phyloP scores from a whole-genome alignment of 2,888 invertebrate genomes.

The Dicroscelio sp. region DNA sequence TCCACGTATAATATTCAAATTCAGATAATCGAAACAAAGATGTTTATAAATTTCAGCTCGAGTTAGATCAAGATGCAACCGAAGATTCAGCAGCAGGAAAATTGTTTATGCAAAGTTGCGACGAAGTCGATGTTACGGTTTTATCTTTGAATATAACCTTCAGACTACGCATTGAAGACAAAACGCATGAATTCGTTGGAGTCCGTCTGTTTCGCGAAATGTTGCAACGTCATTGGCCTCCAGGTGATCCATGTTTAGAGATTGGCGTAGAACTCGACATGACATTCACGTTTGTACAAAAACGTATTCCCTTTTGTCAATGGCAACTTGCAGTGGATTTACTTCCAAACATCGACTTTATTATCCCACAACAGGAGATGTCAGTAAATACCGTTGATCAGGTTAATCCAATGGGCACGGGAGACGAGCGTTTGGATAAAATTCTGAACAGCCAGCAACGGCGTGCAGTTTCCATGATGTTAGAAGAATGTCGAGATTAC shows the following conservation, averaged over 20 bases:
- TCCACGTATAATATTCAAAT: too few relatives aligned
- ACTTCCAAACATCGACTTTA: conserved; percentile 94
- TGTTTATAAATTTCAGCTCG: conserved; percentile 63
- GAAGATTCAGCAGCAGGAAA: conserved; percentile 65
- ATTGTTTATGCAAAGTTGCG: conserved; percentile 64
- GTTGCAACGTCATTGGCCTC: conserved; percentile 53
- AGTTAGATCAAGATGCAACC: conserved; percentile 65
- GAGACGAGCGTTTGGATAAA: conserved; percentile 88
- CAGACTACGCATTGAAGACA: conserved; percentile 60
- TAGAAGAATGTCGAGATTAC: conserved; percentile 93
- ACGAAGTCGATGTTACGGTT: conserved; percentile 60
- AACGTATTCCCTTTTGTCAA: conserved; percentile 96
- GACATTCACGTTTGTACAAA: conserved; percentile 96
- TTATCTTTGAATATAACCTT: conserved; percentile 39
- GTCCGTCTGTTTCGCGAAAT: conserved; percentile 44
- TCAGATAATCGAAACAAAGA: too few relatives aligned
- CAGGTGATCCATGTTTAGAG: neutral
- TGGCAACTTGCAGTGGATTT: conserved; percentile 96
- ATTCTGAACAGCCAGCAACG: conserved; percentile 95
- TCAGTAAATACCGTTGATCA: conserved; percentile 27
- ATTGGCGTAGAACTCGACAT: conserved; percentile 92
- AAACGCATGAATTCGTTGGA: conserved; percentile 49
- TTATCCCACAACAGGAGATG: conserved; percentile 92
- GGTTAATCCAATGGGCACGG: conserved; percentile 44
- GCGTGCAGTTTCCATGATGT: conserved; percentile 95